phyloP scores from a whole-genome alignment of 2,888 invertebrate genomes.

The Cepaea hortensis region DNA sequence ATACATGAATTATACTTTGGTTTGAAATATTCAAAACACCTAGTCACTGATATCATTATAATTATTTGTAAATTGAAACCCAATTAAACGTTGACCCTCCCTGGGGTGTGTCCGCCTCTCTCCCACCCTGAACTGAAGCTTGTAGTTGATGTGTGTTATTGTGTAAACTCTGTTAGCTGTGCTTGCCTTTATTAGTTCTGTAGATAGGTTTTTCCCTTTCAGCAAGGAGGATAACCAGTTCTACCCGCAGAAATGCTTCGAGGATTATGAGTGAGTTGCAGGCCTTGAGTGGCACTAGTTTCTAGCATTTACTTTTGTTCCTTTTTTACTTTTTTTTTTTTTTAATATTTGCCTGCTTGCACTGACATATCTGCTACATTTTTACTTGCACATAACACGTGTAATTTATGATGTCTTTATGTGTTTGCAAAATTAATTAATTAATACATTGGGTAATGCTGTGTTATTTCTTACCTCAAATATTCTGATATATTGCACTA shows the following conservation, averaged over 20 bases:
- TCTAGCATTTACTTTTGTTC: conserved; percentile 23
- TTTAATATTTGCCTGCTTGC: conserved; percentile 38
- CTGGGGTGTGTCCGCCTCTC: neutral
- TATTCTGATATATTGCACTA: no score
- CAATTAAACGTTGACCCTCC: neutral
- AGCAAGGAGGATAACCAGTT: conserved; percentile 39
- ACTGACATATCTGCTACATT: neutral
- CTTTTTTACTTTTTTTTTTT: neutral
- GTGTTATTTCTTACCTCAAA: no score
- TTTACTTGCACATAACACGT: neutral
- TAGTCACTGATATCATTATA: no score
- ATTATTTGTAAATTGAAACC: neutral
- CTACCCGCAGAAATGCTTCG: conserved; percentile 43
- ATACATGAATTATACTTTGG: no score
- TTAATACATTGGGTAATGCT: no score
- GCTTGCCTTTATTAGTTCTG: conserved; percentile 4
- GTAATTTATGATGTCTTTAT: neutral
- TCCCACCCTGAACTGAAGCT: neutral
- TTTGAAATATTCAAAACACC: no score
- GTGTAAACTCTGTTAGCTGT: neutral
- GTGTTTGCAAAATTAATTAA: no score
- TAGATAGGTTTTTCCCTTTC: conserved; percentile 45
- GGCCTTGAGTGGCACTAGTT: conserved; percentile 29
- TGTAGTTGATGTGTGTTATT: conserved; percentile 4
- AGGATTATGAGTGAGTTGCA: conserved; percentile 72